phyloP scores from a whole-genome alignment of 1,140 invertebrate species.

The Drosophila santomea region DNA sequence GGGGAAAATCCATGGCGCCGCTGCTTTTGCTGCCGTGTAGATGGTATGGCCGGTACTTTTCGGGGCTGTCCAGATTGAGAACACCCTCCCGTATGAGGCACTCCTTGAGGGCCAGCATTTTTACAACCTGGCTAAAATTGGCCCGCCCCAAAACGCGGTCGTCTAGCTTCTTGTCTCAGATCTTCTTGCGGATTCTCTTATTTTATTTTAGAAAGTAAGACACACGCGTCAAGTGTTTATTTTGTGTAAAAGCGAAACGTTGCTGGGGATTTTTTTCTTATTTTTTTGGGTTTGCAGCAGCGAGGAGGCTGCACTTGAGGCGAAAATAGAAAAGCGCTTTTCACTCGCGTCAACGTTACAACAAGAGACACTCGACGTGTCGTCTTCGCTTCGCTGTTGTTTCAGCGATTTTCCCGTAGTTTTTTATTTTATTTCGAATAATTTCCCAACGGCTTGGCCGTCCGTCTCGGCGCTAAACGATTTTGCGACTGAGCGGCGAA shows the following conservation, averaged over 20 bases:
- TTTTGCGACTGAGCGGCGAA: slow-evolving; percentile 71
- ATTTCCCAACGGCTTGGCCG: slow-evolving; percentile 58
- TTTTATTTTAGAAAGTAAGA: slow-evolving; percentile 77
- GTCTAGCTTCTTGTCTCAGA: slow-evolving; percentile 33
- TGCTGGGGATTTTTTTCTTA: slow-evolving; percentile 3
- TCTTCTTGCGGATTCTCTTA: slow-evolving; percentile 44
- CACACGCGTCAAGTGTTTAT: slow-evolving; percentile 62
- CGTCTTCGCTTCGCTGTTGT: slow-evolving; percentile 30
- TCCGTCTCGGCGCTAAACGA: slow-evolving; percentile 75
- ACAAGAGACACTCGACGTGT: slow-evolving; percentile 51
- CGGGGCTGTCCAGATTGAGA: slow-evolving; percentile 70
- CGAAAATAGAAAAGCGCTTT: slow-evolving; percentile 81
- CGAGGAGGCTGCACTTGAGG: slow-evolving; percentile 69
- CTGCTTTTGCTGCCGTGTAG: slow-evolving; percentile 63
- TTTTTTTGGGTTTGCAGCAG: slow-evolving; percentile 17
- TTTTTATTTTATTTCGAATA: slow-evolving; percentile 18
- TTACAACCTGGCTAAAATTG: slow-evolving; percentile 36
- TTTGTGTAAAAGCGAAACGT: slow-evolving; percentile 27
- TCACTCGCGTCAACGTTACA: slow-evolving; percentile 72
- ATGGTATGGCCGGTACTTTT: slow-evolving; percentile 49
- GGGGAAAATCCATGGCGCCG: slow-evolving; percentile 69
- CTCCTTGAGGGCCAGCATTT: slow-evolving; percentile 82
- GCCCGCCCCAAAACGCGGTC: slow-evolving; percentile 23
- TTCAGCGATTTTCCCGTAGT: slow-evolving; percentile 28
- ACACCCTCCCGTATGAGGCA: slow-evolving; percentile 81